phyloP scores from a whole-genome alignment of 2,797 vertebrate species.

The Squalus acanthias region DNA sequence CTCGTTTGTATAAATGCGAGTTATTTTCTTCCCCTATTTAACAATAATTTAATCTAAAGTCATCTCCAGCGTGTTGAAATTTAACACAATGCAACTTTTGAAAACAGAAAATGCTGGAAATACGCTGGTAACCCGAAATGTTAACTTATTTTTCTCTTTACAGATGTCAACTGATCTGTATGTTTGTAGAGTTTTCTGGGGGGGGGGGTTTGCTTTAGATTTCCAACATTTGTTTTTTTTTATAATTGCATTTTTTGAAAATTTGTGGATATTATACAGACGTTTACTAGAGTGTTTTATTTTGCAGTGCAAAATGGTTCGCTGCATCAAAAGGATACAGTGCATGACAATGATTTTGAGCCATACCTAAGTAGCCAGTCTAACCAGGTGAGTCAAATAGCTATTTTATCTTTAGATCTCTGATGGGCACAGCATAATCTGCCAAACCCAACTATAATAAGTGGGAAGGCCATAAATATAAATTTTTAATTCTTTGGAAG shows the following conservation, averaged over 20 bases:
- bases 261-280: too few relatives aligned
- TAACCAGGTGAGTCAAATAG: conserved; percentile 73
- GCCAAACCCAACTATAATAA: background rate
- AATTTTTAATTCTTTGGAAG: background rate
- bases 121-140: background rate
- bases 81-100: background rate
- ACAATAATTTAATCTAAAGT: background rate
- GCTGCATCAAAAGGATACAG: conserved; percentile 87
- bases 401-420: background rate
- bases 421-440: background rate
- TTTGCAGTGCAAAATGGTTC: conserved; percentile 90
- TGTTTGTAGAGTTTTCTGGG: background rate
- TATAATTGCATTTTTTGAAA: background rate
- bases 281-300: background rate
- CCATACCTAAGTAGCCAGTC: conserved; percentile 89
- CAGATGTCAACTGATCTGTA: background rate
- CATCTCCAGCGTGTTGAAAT: background rate
- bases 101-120: background rate
- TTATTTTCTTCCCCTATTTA: background rate
- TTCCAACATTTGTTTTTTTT: background rate
- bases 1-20: background rate
- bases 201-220: too few relatives aligned
- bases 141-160: background rate
- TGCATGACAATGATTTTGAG: conserved; percentile 94
- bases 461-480: background rate